Evolutionary conservation across 2,888 invertebrate genomes (phyloP).

Genomic region (Scaptomyza polygonia): DNA sequence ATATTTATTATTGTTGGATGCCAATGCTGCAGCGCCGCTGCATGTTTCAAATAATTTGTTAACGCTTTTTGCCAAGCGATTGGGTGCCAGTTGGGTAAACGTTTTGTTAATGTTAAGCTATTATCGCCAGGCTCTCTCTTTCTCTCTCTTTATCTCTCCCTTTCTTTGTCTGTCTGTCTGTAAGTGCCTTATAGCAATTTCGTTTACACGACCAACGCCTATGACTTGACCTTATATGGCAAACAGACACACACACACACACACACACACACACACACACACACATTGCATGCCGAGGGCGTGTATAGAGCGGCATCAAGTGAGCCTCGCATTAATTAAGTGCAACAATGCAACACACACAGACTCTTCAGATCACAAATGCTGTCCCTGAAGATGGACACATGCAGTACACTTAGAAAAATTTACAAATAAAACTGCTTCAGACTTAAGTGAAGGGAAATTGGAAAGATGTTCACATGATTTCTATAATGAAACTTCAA

Average conservation of each 20-base stretch:
- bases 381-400: conserved; percentile 31
- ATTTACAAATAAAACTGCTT: too few relatives aligned
- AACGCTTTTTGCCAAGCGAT: conserved; percentile 63
- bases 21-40: conserved; percentile 61
- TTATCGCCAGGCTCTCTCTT: conserved; percentile 54
- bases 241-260: conserved; percentile 7
- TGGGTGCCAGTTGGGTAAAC: conserved; percentile 70
- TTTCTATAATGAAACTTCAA: too few relatives aligned
- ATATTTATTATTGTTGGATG: conserved; percentile 58
- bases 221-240: conserved; percentile 64
- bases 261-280: conserved; percentile 4
- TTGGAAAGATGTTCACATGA: too few relatives aligned
- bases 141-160: background rate
- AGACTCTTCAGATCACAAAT: conserved; percentile 31
- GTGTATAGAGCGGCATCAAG: conserved; percentile 52
- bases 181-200: conserved; percentile 62
- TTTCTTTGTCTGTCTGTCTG: conserved; percentile 13
- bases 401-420: conserved; percentile 4
- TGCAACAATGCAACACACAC: conserved; percentile 70
- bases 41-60: conserved; percentile 76
- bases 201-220: conserved; percentile 61
- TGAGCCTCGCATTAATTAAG: conserved; percentile 75
- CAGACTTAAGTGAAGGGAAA: too few relatives aligned
- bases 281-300: conserved; percentile 57
- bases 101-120: conserved; percentile 54